Evolutionary conservation across 2,797 vertebrate species (phyloP).

Genomic region (Bovichtus variegatus): DNA sequence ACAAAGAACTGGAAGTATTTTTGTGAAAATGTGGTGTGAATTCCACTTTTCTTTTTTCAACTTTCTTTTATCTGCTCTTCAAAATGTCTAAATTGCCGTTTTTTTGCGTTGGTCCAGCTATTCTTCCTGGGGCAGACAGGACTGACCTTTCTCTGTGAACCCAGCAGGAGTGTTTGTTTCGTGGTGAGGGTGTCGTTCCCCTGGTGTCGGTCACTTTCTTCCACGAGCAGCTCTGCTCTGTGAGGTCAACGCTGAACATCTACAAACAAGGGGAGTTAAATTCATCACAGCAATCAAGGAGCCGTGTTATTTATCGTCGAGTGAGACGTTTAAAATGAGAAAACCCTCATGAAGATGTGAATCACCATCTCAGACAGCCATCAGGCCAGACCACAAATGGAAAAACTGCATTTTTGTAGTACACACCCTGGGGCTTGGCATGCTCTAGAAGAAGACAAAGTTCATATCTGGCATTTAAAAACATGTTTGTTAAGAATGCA

Average conservation of each 20-base stretch:
- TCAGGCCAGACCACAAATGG: background rate
- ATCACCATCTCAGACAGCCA: background rate
- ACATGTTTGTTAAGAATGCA: background rate
- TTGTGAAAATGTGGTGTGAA: background rate
- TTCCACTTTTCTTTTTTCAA: background rate
- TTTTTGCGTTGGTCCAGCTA: background rate
- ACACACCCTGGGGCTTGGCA: background rate
- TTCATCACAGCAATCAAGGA: background rate
- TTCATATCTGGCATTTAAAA: background rate
- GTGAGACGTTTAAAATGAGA: background rate
- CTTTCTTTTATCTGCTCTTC: background rate
- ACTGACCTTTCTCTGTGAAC: slow-evolving; percentile 87
- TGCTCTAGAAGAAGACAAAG: background rate
- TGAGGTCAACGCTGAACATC: slow-evolving; percentile 92
- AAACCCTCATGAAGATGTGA: background rate
- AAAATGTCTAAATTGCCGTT: background rate
- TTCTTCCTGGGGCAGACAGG: background rate
- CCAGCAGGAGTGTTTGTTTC: slow-evolving; percentile 96
- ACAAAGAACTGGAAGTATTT: fast-evolving
- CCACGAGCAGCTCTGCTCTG: slow-evolving; percentile 86
- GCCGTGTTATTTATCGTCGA: background rate
- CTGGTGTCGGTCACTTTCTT: slow-evolving; percentile 85
- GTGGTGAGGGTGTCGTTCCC: slow-evolving; percentile 91
- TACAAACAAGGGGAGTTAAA: slow-evolving; percentile 62
- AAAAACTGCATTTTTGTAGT: background rate